Evolutionary conservation across 2,888 invertebrate genomes (phyloP).

Genomic region (Philaethria dido): DNA sequence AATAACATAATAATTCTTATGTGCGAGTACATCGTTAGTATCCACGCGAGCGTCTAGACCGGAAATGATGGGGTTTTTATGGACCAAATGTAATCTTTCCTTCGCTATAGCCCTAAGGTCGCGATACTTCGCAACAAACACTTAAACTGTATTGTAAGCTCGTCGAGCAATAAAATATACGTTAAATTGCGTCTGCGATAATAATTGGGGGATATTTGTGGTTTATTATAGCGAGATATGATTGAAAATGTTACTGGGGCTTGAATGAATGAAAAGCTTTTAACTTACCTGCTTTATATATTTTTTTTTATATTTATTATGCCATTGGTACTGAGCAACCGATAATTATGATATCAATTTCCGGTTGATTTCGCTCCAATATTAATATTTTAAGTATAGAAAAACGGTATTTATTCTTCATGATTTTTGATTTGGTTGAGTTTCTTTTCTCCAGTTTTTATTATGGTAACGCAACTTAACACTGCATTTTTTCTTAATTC

Average conservation of each 20-base stretch:
- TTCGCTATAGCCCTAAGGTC: conserved; percentile 29
- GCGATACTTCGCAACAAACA: conserved; percentile 12
- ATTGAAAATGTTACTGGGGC: conserved; percentile 45
- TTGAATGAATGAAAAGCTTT: conserved; percentile 40
- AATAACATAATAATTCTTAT: conserved; percentile 57
- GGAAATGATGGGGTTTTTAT: conserved; percentile 54
- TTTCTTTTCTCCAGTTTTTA: not conserved
- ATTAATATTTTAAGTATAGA: not conserved
- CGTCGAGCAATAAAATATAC: conserved; percentile 15
- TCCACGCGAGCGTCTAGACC: conserved; percentile 71
- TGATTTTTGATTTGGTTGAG: not conserved
- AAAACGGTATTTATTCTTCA: not conserved
- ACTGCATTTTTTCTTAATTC: too few relatives aligned
- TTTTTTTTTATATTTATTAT: conserved; percentile 6
- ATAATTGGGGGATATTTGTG: conserved; percentile 19
- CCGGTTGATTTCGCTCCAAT: not conserved
- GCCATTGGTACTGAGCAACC: not conserved
- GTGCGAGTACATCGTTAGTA: conserved; percentile 55
- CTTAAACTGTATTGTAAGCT: conserved; percentile 13
- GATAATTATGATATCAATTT: conserved; percentile 6
- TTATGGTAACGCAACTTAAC: too few relatives aligned
- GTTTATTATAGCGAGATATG: conserved; percentile 48
- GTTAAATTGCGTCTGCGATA: conserved; percentile 18
- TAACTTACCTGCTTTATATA: not conserved
- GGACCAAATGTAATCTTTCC: conserved; percentile 32